Evolutionary conservation across 2,888 invertebrate species (phyloP).

Genomic region (Zaprionus bogoriensis): DNA sequence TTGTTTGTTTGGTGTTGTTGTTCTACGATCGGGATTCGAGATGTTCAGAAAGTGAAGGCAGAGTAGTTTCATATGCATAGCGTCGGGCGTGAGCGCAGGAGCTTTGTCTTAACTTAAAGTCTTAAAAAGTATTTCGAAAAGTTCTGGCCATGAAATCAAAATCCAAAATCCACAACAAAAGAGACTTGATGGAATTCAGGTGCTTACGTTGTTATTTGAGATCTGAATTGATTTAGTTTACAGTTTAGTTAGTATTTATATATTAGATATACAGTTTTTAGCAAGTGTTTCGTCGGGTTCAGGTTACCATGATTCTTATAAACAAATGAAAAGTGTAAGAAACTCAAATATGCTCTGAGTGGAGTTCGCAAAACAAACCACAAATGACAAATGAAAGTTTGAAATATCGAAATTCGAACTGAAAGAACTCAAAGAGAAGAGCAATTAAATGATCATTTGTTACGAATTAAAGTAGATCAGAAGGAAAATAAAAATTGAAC

Average conservation of each 20-base stretch:
- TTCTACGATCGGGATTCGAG: conserved; percentile 26
- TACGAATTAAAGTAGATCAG: conserved; percentile 41
- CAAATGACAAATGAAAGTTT: conserved; percentile 26
- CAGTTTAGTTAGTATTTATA: conserved; percentile 34
- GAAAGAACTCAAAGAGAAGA: conserved; percentile 50
- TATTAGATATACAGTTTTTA: conserved; percentile 53
- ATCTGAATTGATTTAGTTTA: conserved; percentile 25
- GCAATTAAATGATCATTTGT: conserved; percentile 28
- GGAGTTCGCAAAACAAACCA: conserved; percentile 14
- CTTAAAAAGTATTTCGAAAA: conserved; percentile 49
- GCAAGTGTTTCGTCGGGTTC: conserved; percentile 83
- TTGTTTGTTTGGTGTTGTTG: conserved; percentile 13
- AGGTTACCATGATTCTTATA: conserved; percentile 76
- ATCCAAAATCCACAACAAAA: neutral
- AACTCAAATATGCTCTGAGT: conserved; percentile 22
- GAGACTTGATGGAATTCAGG: conserved; percentile 39
- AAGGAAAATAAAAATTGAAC: conserved; percentile 82
- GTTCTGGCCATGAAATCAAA: conserved; percentile 65
- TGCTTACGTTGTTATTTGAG: conserved; percentile 29
- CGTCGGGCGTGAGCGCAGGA: conserved; percentile 15
- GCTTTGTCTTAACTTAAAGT: conserved; percentile 22
- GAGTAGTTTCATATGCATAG: conserved; percentile 1
- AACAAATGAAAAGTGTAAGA: conserved; percentile 53
- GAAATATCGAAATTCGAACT: conserved; percentile 26
- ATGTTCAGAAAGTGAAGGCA: neutral